Evolutionary conservation across 1,140 invertebrate species (phyloP).

Genomic region (Agrypnia vestita): DNA sequence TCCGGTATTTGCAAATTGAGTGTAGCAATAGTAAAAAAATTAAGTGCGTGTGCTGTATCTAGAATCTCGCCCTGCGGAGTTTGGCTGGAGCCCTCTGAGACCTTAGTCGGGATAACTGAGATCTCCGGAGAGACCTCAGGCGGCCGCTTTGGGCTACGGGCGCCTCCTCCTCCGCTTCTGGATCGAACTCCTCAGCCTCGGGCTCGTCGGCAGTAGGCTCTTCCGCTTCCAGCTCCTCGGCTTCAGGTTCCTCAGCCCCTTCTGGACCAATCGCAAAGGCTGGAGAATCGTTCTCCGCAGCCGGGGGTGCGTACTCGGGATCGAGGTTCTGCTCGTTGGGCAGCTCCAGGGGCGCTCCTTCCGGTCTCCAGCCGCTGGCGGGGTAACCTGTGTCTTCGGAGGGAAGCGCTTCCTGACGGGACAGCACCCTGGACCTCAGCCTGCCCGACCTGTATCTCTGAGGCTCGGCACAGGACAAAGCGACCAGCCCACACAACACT

Average conservation of each 20-base stretch:
- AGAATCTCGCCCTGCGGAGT: conserved; percentile 1
- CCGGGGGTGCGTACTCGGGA: conserved; percentile 58
- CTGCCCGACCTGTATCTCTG: background rate
- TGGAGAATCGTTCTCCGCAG: conserved; percentile 10
- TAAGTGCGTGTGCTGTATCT: no score
- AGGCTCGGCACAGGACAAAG: conserved; percentile 15
- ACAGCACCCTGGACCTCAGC: background rate
- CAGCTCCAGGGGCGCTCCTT: conserved; percentile 65
- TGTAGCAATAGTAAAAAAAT: no score
- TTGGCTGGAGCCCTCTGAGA: conserved; percentile 14
- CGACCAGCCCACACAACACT: conserved; percentile 4
- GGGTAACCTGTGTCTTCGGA: conserved; percentile 64
- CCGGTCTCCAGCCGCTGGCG: conserved; percentile 67
- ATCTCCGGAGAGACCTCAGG: conserved; percentile 19
- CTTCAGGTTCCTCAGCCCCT: background rate
- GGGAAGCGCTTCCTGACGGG: background rate
- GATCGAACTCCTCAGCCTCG: no score
- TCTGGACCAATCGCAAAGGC: background rate
- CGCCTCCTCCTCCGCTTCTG: no score
- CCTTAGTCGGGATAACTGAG: background rate
- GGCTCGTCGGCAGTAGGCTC: no score
- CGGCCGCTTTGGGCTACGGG: conserved; percentile 15
- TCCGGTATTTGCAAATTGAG: no score
- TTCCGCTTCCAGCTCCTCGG: background rate
- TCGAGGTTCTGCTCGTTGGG: conserved; percentile 63